phyloP scores from a whole-genome alignment of 2,888 invertebrate genomes.

The Cheilosia variabilis region DNA sequence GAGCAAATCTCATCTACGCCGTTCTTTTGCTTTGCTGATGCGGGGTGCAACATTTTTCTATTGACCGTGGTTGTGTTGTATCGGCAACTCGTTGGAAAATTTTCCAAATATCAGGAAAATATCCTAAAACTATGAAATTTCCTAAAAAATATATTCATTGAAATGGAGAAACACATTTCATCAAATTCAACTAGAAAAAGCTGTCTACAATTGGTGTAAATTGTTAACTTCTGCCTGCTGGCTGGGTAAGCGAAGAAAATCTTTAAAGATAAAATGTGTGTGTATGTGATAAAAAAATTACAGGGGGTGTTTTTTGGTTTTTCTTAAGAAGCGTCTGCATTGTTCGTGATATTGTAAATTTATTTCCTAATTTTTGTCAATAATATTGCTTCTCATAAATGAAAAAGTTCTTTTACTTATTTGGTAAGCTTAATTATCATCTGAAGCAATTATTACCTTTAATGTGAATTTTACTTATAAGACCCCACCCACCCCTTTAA shows the following conservation, averaged over 20 bases:
- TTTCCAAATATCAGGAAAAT: slow-evolving; percentile 10
- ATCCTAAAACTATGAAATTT: slow-evolving; percentile 46
- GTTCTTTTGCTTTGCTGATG: slow-evolving; percentile 33
- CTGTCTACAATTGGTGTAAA: neutral
- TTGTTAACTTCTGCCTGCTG: slow-evolving; percentile 5
- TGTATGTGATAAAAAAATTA: slow-evolving; percentile 22
- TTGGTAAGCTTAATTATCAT: too few relatives aligned
- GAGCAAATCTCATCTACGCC: slow-evolving; percentile 38
- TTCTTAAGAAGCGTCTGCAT: neutral
- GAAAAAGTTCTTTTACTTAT: too few relatives aligned
- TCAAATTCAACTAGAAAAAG: too few relatives aligned
- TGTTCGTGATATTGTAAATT: too few relatives aligned
- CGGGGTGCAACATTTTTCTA: slow-evolving; percentile 59
- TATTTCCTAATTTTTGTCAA: too few relatives aligned
- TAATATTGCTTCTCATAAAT: too few relatives aligned
- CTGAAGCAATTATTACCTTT: too few relatives aligned
- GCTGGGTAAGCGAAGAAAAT: slow-evolving; percentile 30
- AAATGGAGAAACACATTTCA: slow-evolving; percentile 16
- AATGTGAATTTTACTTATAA: too few relatives aligned
- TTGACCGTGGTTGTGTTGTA: slow-evolving; percentile 49
- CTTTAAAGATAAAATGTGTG: neutral
- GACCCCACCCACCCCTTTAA: too few relatives aligned
- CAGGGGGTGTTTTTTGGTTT: slow-evolving; percentile 14
- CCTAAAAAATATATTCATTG: slow-evolving; percentile 18
- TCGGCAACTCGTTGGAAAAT: slow-evolving; percentile 7